phyloP scores from a whole-genome alignment of 2,113 vertebrate genomes.

The Gymnarchus niloticus region DNA sequence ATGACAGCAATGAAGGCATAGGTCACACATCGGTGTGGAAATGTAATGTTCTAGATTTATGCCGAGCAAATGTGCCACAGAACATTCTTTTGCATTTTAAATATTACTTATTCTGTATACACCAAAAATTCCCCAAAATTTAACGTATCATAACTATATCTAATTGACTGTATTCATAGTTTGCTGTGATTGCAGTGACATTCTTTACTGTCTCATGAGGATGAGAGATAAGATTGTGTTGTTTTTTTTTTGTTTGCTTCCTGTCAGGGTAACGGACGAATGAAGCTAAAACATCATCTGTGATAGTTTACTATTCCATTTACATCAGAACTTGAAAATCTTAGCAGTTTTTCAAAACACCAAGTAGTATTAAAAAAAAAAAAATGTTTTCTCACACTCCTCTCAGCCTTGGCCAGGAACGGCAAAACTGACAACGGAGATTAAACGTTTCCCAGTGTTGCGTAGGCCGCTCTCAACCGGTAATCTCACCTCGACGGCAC shows the following conservation, averaged over 20 bases:
- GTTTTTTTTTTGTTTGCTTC: no score
- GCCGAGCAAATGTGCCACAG: neutral
- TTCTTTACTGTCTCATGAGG: neutral
- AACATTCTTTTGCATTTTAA: neutral
- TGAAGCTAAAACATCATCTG: neutral
- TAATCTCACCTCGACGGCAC: neutral
- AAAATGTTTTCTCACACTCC: no score
- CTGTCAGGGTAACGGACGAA: neutral
- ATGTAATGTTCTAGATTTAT: neutral
- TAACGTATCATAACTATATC: neutral
- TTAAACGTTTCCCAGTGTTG: neutral
- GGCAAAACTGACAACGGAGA: no score
- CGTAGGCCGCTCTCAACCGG: neutral
- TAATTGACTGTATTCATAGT: neutral
- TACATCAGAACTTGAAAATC: neutral
- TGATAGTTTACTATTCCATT: neutral
- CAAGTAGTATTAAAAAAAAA: neutral
- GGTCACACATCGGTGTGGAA: neutral
- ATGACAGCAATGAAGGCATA: no score
- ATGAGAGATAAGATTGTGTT: slow-evolving; percentile 1
- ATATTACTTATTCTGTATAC: neutral
- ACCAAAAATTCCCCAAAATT: neutral
- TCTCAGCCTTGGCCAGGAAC: no score
- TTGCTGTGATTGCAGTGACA: neutral
- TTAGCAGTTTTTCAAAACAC: neutral